Base-by-base conservation (phyloP, 1,140 invertebrate species). In the Calliopsis andreniformis region DNA sequence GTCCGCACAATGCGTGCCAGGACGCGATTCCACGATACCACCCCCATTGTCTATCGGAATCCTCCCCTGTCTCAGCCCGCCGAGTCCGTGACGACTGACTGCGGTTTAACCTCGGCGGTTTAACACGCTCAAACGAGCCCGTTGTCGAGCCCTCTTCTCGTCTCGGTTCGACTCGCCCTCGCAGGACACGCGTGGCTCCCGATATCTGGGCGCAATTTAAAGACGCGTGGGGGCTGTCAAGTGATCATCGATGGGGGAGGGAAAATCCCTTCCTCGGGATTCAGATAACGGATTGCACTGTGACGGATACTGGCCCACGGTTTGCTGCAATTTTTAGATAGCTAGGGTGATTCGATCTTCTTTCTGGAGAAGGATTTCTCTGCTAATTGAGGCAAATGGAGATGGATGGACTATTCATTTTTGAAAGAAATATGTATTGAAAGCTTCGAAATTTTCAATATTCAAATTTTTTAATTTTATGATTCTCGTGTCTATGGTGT, bases 71-170 rank as follows among this genome's bases (percentile, higher is more conserved):
- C 78, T 79, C 72, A 47, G 69, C 76, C 56, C 82, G 75, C 79
- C 71, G 77, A 73, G 69, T 77, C 83, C 87, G 75, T 87, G 86
- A 87, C 84, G 83, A 87, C 83, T 87, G 87, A 88, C 87, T 89
- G 81, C 84, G 87, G 86, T 88, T 91, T 88, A 90, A 90, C 88
- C 87, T 88, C 83, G 68, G 68, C 81, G 87, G 81, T 89, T 90
- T 89, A 88, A 86, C 86, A 88, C 88, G 87, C 88, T 89, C 86
- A 91, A 91, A 88, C 86, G 87, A 90, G 80, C 84, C 88, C 86
- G 87, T 90, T 88, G 82, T 87, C 83, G 76, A 69, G 55, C 64
- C 59, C 67, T 76, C 32, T 30, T 32, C 42, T 7, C 30, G 25
- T 66, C 67, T 67, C 39, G 23, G 14, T 49, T 45, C 58, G 30